Evolutionary conservation across 2,797 vertebrate genomes (phyloP).

Genomic region (Sarcoramphus papa): DNA sequence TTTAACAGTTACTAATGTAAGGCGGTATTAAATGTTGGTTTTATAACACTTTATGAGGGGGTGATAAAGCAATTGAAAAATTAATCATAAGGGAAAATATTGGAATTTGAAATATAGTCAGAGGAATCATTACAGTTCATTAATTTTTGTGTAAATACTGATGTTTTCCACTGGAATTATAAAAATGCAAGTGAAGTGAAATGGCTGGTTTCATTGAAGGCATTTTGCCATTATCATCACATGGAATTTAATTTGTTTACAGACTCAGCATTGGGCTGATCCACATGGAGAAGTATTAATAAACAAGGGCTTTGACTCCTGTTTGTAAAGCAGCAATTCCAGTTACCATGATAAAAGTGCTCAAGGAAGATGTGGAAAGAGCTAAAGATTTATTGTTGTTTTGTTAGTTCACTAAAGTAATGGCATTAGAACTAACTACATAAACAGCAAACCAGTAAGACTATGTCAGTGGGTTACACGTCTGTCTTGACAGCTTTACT

Average conservation of each 20-base stretch:
- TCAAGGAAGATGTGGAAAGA: neutral
- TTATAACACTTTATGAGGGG: conserved; percentile 40
- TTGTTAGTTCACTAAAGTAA: neutral
- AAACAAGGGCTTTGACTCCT: neutral
- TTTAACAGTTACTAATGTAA: conserved; percentile 26
- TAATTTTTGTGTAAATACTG: conserved; percentile 55
- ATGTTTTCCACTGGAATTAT: conserved; percentile 44
- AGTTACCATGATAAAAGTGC: neutral
- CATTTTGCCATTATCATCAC: conserved; percentile 32
- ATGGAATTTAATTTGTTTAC: conserved; percentile 44
- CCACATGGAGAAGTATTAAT: neutral
- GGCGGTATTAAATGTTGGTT: conserved; percentile 21
- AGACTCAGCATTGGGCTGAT: neutral
- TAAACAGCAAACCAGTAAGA: neutral
- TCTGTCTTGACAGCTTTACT: neutral
- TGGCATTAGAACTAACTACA: neutral
- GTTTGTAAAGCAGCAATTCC: neutral
- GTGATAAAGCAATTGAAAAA: conserved; percentile 59
- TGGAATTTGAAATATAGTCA: conserved; percentile 45
- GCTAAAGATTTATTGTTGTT: neutral
- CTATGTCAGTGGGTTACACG: neutral
- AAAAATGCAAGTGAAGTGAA: conserved; percentile 34
- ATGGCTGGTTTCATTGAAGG: conserved; percentile 23
- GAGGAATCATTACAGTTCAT: conserved; percentile 46
- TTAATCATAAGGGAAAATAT: conserved; percentile 56